These are phyloP conservation scores for Oedothorax gibbosus DNA, from an alignment of 1,140 invertebrate species.

Conservation along the genomic window DNA sequence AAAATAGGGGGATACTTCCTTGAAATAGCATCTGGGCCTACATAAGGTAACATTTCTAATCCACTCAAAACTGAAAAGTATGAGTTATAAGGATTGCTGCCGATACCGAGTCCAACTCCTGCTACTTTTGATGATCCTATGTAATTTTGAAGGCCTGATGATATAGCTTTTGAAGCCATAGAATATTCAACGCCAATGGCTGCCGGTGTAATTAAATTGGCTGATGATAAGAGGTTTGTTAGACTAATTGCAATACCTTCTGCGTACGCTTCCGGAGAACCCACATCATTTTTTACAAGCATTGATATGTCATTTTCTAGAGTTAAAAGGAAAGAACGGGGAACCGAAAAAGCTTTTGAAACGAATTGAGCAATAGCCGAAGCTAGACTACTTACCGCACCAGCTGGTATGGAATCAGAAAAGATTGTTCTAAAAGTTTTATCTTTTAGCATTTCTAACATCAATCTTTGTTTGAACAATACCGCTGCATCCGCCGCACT, in stretches of 20 bases:
- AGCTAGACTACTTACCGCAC: constrained; percentile 8
- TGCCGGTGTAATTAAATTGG: constrained; percentile 10
- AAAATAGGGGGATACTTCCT: constrained; percentile 40
- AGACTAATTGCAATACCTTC: constrained; percentile 17
- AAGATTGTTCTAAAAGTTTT: constrained; percentile 27
- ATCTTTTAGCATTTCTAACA: constrained; percentile 2
- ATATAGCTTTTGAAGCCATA: constrained; percentile 47
- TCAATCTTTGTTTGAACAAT: constrained; percentile 8
- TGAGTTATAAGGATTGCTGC: constrained; percentile 46
- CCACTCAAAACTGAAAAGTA: constrained; percentile 45
- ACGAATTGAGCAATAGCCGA: constrained; percentile 39
- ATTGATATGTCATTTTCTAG: constrained; percentile 19
- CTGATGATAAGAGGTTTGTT: constrained; percentile 18
- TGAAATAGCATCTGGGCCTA: constrained; percentile 43
- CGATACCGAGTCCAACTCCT: constrained; percentile 32
- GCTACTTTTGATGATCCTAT: constrained; percentile 26
- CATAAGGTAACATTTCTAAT: constrained; percentile 46
- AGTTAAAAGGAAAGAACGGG: constrained; percentile 32
- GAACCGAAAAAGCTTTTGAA: constrained; percentile 30
- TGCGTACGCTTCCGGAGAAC: constrained; percentile 3
- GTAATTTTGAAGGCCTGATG: constrained; percentile 30
- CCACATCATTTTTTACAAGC: constrained; percentile 7
- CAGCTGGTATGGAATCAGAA: constrained; percentile 29
- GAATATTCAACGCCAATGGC: constrained; percentile 15
- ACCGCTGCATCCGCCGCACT: not conserved